These are phyloP conservation scores for Brienomyrus brachyistius DNA, from an alignment of 2,113 vertebrate species.

Conservation along the genomic window DNA sequence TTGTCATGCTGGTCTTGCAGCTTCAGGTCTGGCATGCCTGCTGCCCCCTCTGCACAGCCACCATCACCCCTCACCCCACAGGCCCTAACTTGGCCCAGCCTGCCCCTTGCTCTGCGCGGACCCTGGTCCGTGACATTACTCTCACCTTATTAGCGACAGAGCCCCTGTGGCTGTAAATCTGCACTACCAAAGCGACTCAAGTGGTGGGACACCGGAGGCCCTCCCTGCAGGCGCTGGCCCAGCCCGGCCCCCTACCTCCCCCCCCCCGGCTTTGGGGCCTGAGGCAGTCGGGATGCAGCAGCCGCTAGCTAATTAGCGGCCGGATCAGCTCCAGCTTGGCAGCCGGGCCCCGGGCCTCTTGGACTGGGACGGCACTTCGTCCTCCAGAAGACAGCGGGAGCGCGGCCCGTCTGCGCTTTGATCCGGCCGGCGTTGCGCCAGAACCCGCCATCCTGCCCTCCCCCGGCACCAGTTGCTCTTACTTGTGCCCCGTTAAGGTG, in stretches of 20 bases:
- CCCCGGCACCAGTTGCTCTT: background rate
- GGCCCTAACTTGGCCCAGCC: background rate
- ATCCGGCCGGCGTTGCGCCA: constrained; percentile 25
- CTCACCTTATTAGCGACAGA: background rate
- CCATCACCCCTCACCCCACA: background rate
- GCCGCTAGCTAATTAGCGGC: constrained; percentile 29
- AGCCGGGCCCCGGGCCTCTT: constrained; percentile 29
- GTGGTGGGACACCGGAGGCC: background rate
- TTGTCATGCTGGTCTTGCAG: background rate
- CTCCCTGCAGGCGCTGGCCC: background rate
- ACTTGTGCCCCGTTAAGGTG: background rate
- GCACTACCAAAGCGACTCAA: too few relatives aligned
- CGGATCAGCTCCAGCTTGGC: constrained; percentile 35
- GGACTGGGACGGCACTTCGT: constrained; percentile 49
- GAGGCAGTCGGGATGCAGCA: constrained; percentile 13
- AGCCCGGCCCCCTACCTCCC: background rate
- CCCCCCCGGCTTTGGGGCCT: background rate
- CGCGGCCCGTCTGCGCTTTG: constrained; percentile 40
- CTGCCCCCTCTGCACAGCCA: background rate
- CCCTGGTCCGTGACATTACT: background rate
- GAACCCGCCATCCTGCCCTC: background rate
- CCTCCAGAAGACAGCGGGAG: constrained; percentile 50
- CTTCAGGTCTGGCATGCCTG: too few relatives aligned
- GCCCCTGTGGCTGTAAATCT: background rate
- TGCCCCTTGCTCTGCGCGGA: too few relatives aligned